Conservation (phyloP, 2,113 vertebrate species). For the Tachysurus vachellii region DNA sequence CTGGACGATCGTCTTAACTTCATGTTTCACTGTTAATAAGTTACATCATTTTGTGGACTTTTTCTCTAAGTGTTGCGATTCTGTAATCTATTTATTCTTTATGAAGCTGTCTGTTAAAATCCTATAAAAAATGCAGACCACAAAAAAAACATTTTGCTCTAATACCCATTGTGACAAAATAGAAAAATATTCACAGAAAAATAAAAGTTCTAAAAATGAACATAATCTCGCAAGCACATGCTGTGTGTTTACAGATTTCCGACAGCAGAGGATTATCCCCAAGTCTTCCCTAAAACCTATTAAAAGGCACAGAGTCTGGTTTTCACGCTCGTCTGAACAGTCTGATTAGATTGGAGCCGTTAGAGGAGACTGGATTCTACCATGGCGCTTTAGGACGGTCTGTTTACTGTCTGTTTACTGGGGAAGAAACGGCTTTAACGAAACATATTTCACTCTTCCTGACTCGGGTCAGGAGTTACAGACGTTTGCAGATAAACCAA, state of each 20-base stretch:
- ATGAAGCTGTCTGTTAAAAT: neutral
- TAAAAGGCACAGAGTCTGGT: slow-evolving; percentile 17
- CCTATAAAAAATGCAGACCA: neutral
- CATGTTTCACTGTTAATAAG: neutral
- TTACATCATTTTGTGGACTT: neutral
- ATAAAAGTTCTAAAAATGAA: neutral
- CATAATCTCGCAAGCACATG: neutral
- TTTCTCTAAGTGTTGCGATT: neutral
- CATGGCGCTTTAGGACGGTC: neutral
- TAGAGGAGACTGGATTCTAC: slow-evolving; percentile 8
- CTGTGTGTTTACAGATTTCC: neutral
- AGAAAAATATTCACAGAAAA: neutral
- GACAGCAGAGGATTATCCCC: slow-evolving; percentile 28
- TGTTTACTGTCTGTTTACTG: neutral
- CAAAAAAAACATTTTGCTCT: neutral
- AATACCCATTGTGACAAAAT: neutral
- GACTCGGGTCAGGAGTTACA: neutral
- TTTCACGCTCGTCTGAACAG: slow-evolving; percentile 37
- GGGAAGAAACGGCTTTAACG: neutral
- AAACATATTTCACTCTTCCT: neutral
- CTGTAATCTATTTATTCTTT: neutral
- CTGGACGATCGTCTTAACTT: neutral
- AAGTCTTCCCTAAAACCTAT: slow-evolving; percentile 27
- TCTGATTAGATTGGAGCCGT: slow-evolving; percentile 42
- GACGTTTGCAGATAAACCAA: neutral